Percentiles rank a stretch among this genome's conserved stretches.
These are phyloP conservation scores for Artibeus jamaicensis DNA, from an alignment of 2,797 vertebrate species.

Conservation along the genomic window DNA sequence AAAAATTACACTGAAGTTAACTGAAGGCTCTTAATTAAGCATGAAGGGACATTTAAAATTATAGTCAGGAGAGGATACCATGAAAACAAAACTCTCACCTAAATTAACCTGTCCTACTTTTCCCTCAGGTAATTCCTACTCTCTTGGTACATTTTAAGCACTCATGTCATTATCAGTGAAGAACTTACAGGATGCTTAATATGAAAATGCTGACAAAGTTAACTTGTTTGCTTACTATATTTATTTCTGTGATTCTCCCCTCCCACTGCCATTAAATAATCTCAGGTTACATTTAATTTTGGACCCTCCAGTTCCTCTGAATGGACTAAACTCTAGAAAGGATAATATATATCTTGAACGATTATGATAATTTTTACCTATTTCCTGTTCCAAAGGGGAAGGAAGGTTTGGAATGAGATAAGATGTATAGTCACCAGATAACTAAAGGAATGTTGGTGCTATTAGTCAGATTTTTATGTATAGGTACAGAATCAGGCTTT, in stretches of 20 bases:
- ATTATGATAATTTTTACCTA: not conserved
- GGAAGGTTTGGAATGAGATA: not conserved
- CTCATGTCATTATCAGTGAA: not conserved
- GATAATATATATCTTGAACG: not conserved
- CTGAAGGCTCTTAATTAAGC: not conserved
- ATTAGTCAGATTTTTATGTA: not conserved
- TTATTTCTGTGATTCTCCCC: not conserved
- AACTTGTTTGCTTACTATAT: not conserved
- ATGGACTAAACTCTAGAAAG: slow-evolving; percentile 32
- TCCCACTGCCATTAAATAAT: not conserved
- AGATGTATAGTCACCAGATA: not conserved
- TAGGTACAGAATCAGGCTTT: not conserved
- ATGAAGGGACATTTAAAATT: not conserved
- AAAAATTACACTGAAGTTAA: not conserved
- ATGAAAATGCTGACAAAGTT: not conserved
- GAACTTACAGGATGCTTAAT: not conserved
- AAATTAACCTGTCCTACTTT: not conserved
- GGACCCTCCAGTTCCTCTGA: not conserved
- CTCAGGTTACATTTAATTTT: slow-evolving; percentile 29
- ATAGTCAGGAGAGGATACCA: not conserved
- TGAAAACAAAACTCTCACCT: not conserved
- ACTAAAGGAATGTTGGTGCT: not conserved
- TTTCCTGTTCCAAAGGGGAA: not conserved
- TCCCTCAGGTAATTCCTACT: not conserved
- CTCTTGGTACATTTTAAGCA: not conserved